These are phyloP conservation scores for Sipha flava DNA, from an alignment of 1,140 invertebrate genomes.

Conservation along the genomic window DNA sequence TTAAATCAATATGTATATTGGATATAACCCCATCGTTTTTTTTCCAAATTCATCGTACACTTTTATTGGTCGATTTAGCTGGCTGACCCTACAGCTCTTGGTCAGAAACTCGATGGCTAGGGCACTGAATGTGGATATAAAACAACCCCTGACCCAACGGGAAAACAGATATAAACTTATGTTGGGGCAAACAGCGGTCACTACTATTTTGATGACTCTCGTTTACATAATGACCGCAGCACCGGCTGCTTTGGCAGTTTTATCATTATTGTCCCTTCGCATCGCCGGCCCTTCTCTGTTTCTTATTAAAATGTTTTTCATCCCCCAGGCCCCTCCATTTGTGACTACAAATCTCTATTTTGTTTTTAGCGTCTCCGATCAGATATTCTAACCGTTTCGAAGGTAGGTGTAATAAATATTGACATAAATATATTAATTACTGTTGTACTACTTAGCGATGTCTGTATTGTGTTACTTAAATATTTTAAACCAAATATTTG, in stretches of 20 bases:
- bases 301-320: slow-evolving; percentile 23
- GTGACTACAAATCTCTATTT: not conserved
- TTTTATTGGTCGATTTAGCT: slow-evolving; percentile 29
- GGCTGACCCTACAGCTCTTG: slow-evolving; percentile 18
- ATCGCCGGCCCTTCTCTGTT: not conserved
- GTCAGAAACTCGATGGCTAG: not conserved
- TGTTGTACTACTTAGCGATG: too few species aligned
- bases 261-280: slow-evolving; percentile 24
- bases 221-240: slow-evolving; percentile 29
- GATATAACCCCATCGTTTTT: not conserved
- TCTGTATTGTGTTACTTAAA: too few species aligned
- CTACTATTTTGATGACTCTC: slow-evolving; percentile 27
- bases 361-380: not conserved
- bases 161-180: slow-evolving; percentile 21
- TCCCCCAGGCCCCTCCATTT: not conserved
- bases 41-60: not conserved
- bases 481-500: too few species aligned
- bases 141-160: not conserved
- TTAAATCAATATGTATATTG: not conserved
- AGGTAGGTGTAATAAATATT: too few species aligned
- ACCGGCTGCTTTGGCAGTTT: slow-evolving; percentile 7
- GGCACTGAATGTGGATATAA: not conserved
- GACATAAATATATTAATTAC: too few species aligned
- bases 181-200: not conserved
- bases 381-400: not conserved